A percentile compares a stretch with the other conserved stretches of the same genome.
Evolutionary conservation across 2,888 invertebrate species (phyloP).

Genomic region (Limenitis camilla): DNA sequence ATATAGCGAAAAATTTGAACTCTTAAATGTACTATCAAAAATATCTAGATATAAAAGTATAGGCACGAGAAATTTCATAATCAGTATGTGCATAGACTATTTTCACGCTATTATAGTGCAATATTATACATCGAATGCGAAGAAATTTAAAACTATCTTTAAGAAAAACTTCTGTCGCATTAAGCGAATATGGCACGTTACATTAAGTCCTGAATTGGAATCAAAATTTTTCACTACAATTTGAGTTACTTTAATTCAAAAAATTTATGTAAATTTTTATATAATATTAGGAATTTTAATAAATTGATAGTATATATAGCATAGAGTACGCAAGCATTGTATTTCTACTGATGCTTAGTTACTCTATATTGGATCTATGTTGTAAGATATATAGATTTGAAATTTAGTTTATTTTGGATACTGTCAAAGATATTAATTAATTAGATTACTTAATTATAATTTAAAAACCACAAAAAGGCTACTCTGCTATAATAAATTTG

Average conservation of each 20-base stretch:
- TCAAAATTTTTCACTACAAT: not conserved
- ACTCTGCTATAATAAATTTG: no score
- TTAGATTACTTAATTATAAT: no score
- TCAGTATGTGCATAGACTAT: slow-evolving; percentile 53
- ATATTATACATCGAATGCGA: slow-evolving; percentile 13
- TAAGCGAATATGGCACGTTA: slow-evolving; percentile 24
- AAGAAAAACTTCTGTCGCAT: slow-evolving; percentile 10
- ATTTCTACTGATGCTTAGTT: no score
- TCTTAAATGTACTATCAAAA: slow-evolving; percentile 46
- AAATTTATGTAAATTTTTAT: no score
- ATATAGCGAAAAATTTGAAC: slow-evolving; percentile 29
- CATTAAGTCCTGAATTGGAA: slow-evolving; percentile 2
- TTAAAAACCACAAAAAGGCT: no score
- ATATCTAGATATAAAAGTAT: slow-evolving; percentile 63
- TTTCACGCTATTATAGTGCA: slow-evolving; percentile 36
- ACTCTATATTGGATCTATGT: no score
- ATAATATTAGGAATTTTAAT: no score
- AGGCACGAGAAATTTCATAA: slow-evolving; percentile 70
- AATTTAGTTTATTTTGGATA: no score
- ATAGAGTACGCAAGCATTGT: no score
- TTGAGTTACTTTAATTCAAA: not conserved
- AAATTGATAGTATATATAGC: no score
- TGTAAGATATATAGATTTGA: no score
- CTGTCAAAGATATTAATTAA: no score
- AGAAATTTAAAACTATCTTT: slow-evolving; percentile 15